Conservation (phyloP, 2,797 vertebrate species). For the Buphagus erythrorhynchus region DNA sequence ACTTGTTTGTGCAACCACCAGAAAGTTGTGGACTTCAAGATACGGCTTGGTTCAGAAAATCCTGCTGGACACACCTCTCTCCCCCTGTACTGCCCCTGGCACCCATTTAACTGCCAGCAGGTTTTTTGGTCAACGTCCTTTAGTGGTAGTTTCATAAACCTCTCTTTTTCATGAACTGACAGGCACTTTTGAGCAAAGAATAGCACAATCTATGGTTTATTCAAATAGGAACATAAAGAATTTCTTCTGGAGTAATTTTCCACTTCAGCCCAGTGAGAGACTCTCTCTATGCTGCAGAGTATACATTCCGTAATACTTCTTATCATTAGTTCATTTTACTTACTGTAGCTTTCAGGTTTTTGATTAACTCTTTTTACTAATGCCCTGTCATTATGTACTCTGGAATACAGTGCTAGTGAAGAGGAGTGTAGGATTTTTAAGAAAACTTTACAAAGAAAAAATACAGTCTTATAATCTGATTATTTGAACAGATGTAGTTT, state of each 20-base stretch:
- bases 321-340: conserved; percentile 53
- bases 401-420: conserved; percentile 47
- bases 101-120: not conserved
- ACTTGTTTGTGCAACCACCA: not conserved
- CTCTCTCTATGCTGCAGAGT: conserved; percentile 55
- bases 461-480: conserved; percentile 13
- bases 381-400: conserved; percentile 23
- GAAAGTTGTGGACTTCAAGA: not conserved
- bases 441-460: conserved; percentile 35
- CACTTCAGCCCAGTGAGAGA: conserved; percentile 39
- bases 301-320: conserved; percentile 65
- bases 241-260: conserved; percentile 43
- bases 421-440: conserved; percentile 39
- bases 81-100: not conserved
- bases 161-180: not conserved
- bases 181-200: conserved; percentile 74
- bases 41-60: not conserved
- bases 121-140: not conserved
- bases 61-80: not conserved
- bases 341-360: conserved; percentile 61
- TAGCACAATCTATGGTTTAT: conserved; percentile 53
- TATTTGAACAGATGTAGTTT: conserved; percentile 66
- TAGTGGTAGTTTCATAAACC: not conserved
- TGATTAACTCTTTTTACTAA: conserved; percentile 68
- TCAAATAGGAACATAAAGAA: conserved; percentile 16